Conservation (phyloP, 2,888 invertebrate genomes). For the Mimachlamys varia region DNA sequence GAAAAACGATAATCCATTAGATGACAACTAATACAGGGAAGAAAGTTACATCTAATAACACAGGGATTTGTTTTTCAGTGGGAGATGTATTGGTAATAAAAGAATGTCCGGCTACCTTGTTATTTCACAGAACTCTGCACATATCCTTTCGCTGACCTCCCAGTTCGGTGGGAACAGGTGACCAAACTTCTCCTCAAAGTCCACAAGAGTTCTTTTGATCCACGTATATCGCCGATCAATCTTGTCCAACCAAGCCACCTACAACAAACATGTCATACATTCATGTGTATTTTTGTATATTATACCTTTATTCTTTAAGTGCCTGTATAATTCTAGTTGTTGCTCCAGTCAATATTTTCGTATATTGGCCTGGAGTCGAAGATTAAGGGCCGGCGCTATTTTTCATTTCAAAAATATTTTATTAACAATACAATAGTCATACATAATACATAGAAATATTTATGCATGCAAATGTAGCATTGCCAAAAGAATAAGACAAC, state of each 20-base stretch:
- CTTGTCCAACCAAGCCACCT: conserved; percentile 95
- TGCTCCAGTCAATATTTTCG: too few relatives aligned
- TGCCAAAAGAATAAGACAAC: too few relatives aligned
- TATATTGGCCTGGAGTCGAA: too few relatives aligned
- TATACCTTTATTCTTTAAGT: too few relatives aligned
- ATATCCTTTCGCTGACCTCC: conserved; percentile 96
- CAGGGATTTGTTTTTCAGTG: too few relatives aligned
- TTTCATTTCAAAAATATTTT: too few relatives aligned
- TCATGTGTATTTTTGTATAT: neutral
- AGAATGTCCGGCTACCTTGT: conserved; percentile 79
- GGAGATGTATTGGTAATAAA: too few relatives aligned
- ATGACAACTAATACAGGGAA: neutral
- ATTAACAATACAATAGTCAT: too few relatives aligned
- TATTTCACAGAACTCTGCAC: conserved; percentile 92
- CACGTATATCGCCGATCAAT: conserved; percentile 89
- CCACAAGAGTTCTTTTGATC: conserved; percentile 96
- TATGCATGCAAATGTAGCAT: too few relatives aligned
- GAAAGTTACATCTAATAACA: neutral
- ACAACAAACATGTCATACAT: conserved; percentile 1
- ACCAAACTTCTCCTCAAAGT: conserved; percentile 95
- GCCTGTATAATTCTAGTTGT: too few relatives aligned
- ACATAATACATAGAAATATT: too few relatives aligned
- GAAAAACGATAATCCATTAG: neutral
- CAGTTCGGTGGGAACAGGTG: conserved; percentile 94
- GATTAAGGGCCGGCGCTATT: too few relatives aligned